Evolutionary conservation across 2,888 invertebrate species (phyloP), one percentile per base, ranked within the genome.

Genomic region (Agrotis segetum): DNA sequence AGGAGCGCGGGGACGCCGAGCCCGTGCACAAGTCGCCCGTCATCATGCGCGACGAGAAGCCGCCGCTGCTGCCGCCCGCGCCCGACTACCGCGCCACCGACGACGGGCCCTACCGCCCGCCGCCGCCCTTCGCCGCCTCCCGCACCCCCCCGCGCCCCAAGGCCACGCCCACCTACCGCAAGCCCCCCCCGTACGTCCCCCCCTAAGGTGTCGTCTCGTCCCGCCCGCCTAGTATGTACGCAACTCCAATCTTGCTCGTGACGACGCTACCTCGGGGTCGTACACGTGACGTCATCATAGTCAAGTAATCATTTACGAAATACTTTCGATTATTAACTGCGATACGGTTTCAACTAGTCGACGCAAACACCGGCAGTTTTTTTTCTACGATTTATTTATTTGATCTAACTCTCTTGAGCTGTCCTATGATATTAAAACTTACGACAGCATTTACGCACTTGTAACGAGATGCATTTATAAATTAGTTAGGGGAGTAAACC

Each of bases 161-260:
- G 89, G 97, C 98, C 74, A 98, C 98, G 62, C 98, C 99, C 77
- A 98, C 98, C 86, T 99, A 99, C 97, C 97, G 99, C 90, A 98
- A 99, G 95, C 99, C 99, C 64, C 99, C 99, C 77, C 99, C 99
- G 52, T 99, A 99, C 95, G 99, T 99, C 88, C 99, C 99, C 87
- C 99, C 99, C 95, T 99, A 99, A 99, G 92, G 56, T 91, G 50
- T 16, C 24, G 1, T 3, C 53, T 4, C 11, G 55, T 56, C 67
- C 61, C 60, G 95, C 99, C 99, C 88, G 99, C 99, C 95, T 99
- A 99, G 98, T 92, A 91, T 34, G 65, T 59, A 61, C 34, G 29
- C 70, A 50, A 55, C 56, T 46, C 53, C 71, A 44, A 82, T 66
- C 65, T 72, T 61, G 64, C 74, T 66, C 47, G 67, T 70, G 65